phyloP scores from a whole-genome alignment of 1,140 invertebrate species.

The Aphidius ervi region DNA sequence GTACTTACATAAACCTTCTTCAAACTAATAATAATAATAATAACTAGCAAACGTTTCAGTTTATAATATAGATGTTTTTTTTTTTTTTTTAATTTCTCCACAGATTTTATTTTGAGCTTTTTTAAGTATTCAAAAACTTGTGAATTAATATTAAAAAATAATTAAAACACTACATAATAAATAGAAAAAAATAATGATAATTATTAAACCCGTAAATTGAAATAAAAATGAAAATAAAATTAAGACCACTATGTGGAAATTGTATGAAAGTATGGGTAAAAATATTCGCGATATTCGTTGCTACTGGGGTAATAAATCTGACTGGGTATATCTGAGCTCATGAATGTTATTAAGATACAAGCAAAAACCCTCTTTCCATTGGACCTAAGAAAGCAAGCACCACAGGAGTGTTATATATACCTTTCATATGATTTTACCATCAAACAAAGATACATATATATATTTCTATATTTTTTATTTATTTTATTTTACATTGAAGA shows the following conservation, averaged over 20 bases:
- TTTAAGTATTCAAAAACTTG: no score
- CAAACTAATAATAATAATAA: no score
- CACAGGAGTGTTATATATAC: neutral
- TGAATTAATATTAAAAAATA: no score
- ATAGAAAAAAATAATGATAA: slow-evolving; percentile 21
- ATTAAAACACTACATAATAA: neutral
- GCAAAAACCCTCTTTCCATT: slow-evolving; percentile 33
- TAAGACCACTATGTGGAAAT: slow-evolving; percentile 21
- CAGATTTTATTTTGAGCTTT: no score
- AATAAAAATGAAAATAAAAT: slow-evolving; percentile 3
- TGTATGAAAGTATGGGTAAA: slow-evolving; percentile 23
- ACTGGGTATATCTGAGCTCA: slow-evolving; percentile 54
- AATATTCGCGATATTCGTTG: slow-evolving; percentile 45
- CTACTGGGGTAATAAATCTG: slow-evolving; percentile 51
- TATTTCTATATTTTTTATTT: neutral
- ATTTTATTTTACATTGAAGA: no score
- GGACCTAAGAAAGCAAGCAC: slow-evolving; percentile 10
- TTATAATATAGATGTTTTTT: no score
- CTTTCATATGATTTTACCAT: slow-evolving; percentile 3
- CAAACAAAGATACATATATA: neutral
- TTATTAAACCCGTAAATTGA: neutral
- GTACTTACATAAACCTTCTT: no score
- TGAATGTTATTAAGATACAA: slow-evolving; percentile 58
- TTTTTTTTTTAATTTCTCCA: no score
- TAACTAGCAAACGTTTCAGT: no score